Base-by-base conservation (phyloP, 2,797 vertebrate species). In the Notoglanidium macrostoma region DNA sequence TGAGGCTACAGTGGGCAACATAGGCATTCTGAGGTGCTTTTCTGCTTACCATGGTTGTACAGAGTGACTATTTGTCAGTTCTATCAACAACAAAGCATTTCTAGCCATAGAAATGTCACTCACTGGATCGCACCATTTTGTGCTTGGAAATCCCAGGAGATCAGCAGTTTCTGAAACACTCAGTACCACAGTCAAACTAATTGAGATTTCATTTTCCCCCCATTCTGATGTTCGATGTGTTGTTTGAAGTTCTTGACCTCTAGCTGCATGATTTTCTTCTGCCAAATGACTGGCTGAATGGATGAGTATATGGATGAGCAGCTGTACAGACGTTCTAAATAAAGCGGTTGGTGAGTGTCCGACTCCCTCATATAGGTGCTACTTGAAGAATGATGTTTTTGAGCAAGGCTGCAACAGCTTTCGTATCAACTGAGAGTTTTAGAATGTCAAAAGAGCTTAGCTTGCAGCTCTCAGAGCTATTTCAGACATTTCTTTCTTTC, bases 361-460 rank as follows among this genome's bases (percentile, higher is more conserved):
- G 7, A 21, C 29, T 55, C 29, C 49, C 9, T 55, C 51, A 55
- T 44, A 59, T 26, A 21, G 3, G 17, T 57, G 15, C 17, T 35
- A 40, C 29, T 78, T 57, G 76, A 78, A 57, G n/a, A 32, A 77
- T 55, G 23, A 51, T 74, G 14, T 9, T 4, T 15, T 78, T 21
- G 3, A 55, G 76, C 35, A 55, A 55, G 17, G 9, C 29, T 21
- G 7, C 14, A 77, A 35, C 19, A 76, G 35, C 67, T 68, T 68
- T 35, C 14, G 6, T 35, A 19, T 49, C 72, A 49, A 74, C 44
- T 2, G 32, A n/a, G 46, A 35, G 57, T 59, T 61, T 61, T 17
- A 14, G 57, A 21, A 61, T 80, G 57, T 61, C 78, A 61, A 61
- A 80, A 61, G 35, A 80, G 57, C 78, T 80, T 61, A 61, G 78